Conservation (phyloP, 1,140 invertebrate species). For the Hyposmocoma kahamanoa region DNA sequence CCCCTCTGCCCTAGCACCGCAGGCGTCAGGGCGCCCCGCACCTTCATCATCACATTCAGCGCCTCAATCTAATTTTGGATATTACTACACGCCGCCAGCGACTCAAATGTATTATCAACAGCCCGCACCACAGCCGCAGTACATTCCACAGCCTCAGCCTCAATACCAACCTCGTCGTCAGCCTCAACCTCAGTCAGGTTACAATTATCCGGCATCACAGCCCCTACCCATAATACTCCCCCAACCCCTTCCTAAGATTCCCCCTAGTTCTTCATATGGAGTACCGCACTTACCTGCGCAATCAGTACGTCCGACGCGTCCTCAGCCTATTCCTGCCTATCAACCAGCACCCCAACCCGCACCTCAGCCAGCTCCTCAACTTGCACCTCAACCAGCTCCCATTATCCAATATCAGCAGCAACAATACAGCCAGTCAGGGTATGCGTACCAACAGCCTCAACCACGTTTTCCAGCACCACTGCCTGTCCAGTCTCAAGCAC, state of each 20-base stretch:
- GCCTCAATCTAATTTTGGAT: too few species aligned
- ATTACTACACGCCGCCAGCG: neutral
- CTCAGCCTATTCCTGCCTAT: neutral
- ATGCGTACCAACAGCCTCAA: constrained; percentile 32
- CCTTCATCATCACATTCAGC: constrained; percentile 3
- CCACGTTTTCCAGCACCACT: constrained; percentile 27
- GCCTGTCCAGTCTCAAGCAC: neutral
- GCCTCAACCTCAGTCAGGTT: neutral
- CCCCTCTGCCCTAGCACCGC: constrained; percentile 15
- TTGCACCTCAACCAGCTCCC: constrained; percentile 4
- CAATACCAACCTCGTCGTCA: neutral
- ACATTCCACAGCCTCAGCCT: neutral
- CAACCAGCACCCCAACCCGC: constrained; percentile 13
- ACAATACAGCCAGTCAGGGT: constrained; percentile 19
- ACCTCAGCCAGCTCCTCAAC: constrained; percentile 10
- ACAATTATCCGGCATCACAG: neutral
- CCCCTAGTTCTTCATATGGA: neutral
- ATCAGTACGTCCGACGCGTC: neutral
- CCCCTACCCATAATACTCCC: neutral
- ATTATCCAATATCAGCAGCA: constrained; percentile 4
- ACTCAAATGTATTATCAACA: neutral
- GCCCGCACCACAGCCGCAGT: neutral
- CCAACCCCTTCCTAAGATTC: neutral
- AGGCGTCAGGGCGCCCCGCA: constrained; percentile 9
- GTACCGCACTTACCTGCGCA: neutral